phyloP scores from a whole-genome alignment of 2,113 vertebrate species.

The Perognathus longimembris region DNA sequence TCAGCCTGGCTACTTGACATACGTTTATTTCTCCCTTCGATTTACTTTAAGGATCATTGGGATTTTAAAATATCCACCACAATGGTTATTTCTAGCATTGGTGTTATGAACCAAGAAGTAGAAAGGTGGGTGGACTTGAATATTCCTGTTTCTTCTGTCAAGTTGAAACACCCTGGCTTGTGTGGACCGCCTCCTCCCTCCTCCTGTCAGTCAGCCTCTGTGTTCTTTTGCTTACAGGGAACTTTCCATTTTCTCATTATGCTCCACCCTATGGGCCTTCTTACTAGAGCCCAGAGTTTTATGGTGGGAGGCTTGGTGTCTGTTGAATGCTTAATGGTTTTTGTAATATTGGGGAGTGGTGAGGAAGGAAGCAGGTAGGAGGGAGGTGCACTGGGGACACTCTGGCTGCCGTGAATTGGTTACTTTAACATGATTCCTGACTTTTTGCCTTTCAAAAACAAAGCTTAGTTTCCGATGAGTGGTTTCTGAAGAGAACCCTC shows the following conservation, averaged over 20 bases:
- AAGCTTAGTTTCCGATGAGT: constrained; percentile 66
- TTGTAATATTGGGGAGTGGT: no score
- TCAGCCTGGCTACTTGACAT: constrained; percentile 54
- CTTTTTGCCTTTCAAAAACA: constrained; percentile 57
- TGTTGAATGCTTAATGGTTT: not conserved
- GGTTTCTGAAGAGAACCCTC: constrained; percentile 69
- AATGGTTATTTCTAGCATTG: constrained; percentile 17
- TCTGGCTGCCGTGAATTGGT: not conserved
- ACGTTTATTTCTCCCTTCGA: not conserved
- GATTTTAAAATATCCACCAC: constrained; percentile 55
- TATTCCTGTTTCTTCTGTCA: not conserved
- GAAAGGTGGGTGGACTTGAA: not conserved
- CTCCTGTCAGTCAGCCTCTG: not conserved
- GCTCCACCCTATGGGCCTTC: not conserved
- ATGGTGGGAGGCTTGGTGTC: not conserved
- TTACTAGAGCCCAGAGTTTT: not conserved
- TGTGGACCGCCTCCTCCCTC: not conserved
- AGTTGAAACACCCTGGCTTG: not conserved
- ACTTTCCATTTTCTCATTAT: not conserved
- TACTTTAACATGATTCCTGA: constrained; percentile 24
- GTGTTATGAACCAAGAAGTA: not conserved
- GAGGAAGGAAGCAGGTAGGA: not conserved
- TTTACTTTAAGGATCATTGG: constrained; percentile 72
- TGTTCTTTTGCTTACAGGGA: not conserved
- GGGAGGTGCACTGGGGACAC: not conserved